A percentile compares a stretch with the other conserved stretches of the same genome.
Conservation (phyloP, 2,113 vertebrate species). For the Oenanthe melanoleuca region DNA sequence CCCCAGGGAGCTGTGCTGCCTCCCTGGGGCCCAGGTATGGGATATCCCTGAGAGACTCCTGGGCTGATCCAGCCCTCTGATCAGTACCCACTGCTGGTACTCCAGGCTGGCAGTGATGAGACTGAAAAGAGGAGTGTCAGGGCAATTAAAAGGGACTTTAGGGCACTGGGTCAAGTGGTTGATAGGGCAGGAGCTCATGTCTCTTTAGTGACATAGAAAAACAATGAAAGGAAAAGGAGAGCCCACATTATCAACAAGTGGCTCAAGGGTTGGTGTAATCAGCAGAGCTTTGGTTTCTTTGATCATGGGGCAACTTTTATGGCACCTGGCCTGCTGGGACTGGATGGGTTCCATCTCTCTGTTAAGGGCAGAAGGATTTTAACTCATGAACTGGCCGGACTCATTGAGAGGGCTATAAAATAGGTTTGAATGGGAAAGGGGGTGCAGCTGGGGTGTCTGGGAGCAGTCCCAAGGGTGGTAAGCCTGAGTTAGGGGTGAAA, state of each 20-base stretch:
- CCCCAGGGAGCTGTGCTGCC: not conserved
- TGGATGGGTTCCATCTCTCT: not conserved
- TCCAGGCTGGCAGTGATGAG: not conserved
- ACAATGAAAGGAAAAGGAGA: not conserved
- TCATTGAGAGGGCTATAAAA: not conserved
- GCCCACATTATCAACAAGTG: too few relatives aligned
- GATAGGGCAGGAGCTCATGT: not conserved
- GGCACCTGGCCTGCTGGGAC: not conserved
- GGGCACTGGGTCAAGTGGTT: not conserved
- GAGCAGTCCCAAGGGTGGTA: not conserved
- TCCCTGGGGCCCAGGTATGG: fast-evolving
- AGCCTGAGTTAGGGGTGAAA: not conserved
- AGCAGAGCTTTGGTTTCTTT: not conserved
- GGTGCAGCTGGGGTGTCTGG: not conserved
- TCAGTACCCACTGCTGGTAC: not conserved
- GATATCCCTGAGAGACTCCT: not conserved
- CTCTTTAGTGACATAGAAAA: not conserved
- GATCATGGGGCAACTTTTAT: not conserved
- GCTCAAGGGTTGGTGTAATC: not conserved
- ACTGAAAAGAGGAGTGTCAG: not conserved
- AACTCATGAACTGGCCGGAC: not conserved
- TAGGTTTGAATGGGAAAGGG: not conserved
- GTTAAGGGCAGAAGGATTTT: not conserved
- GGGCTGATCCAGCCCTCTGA: not conserved
- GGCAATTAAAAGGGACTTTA: not conserved